Evolutionary conservation across 2,113 vertebrate genomes (phyloP), one percentile per base, ranked within the genome.

Genomic region (Scophthalmus maximus): DNA sequence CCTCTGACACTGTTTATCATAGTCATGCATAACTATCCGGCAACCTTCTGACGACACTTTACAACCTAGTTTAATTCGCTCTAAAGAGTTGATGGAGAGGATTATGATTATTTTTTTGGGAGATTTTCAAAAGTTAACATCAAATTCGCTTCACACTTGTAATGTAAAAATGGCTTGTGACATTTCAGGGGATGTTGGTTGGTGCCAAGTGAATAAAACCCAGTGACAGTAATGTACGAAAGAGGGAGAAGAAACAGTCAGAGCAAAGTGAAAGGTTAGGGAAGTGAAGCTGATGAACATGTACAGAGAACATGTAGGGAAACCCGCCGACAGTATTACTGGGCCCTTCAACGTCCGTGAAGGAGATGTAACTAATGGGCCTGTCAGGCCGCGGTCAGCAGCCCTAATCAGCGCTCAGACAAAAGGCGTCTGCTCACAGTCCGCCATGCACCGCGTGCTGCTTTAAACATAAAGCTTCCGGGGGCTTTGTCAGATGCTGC

Each of bases 301-400:
- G 60, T 65, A 66, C 58, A 50, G 70, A 42, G 70, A 68, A 46
- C 76, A 66, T 69, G 52, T 23, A 22, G 63, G 30, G 62, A 72
- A 77, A 79, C 47, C 11, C 12, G 0, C 44, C 58, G 73, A 74
- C 68, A 17, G 47, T 18, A 47, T 81, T 67, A 46, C 36, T 2
- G 26, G 25, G 47, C 53, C 58, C 73, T 75, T 82, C 57, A 68
- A 38, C n/a, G 5, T 38, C 71, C 42, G 36, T 72, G 50, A 86
- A 81, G 62, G 59, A 76, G 63, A 79, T 77, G 76, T 70, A 87
- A 81, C 87, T 87, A 66, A 90, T 82, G 76, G 40, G 76, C 51
- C 73, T 81, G 65, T 88, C 84, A 78, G 78, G 64, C 68, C 5
- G 17, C 6, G 62, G 84, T 79, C 63, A 75, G 80, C 76, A 38